Conservation (phyloP, 1,140 invertebrate genomes). For the Drosophila pseudoobscura region DNA sequence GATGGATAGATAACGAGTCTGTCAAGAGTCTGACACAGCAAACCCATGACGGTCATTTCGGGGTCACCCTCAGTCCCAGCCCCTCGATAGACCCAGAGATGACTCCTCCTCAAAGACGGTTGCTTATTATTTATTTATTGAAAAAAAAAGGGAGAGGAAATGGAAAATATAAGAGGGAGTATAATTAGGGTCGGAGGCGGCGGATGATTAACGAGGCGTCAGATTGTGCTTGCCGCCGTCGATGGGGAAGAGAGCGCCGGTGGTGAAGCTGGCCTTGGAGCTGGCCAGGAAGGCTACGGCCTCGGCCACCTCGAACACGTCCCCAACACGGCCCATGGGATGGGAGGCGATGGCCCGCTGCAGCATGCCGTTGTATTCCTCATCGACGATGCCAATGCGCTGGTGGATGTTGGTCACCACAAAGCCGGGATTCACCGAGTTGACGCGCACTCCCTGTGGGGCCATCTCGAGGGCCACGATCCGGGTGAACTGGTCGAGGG, state of each 20-base stretch:
- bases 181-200: constrained; percentile 19
- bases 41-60: constrained; percentile 67
- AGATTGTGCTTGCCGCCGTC: constrained; percentile 87
- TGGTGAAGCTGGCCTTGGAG: constrained; percentile 91
- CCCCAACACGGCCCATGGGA: constrained; percentile 91
- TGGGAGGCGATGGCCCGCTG: constrained; percentile 90
- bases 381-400: constrained; percentile 89
- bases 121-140: constrained; percentile 44
- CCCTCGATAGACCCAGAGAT: not conserved
- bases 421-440: constrained; percentile 93
- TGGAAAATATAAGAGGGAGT: constrained; percentile 21
- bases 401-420: constrained; percentile 92
- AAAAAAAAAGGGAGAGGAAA: not conserved
- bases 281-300: constrained; percentile 93
- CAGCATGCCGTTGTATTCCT: constrained; percentile 89
- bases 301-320: constrained; percentile 90
- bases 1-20: constrained; percentile 52
- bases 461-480: constrained; percentile 92
- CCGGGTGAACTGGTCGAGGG: constrained; percentile 94
- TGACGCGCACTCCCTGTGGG: constrained; percentile 91
- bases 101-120: constrained; percentile 2
- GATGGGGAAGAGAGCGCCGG: constrained; percentile 90
- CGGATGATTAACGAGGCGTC: constrained; percentile 65
- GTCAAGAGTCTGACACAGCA: constrained; percentile 44
- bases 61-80: constrained; percentile 40